Evolutionary conservation across 2,797 vertebrate genomes (phyloP).

Genomic region (Gymnoscopelus braueri): DNA sequence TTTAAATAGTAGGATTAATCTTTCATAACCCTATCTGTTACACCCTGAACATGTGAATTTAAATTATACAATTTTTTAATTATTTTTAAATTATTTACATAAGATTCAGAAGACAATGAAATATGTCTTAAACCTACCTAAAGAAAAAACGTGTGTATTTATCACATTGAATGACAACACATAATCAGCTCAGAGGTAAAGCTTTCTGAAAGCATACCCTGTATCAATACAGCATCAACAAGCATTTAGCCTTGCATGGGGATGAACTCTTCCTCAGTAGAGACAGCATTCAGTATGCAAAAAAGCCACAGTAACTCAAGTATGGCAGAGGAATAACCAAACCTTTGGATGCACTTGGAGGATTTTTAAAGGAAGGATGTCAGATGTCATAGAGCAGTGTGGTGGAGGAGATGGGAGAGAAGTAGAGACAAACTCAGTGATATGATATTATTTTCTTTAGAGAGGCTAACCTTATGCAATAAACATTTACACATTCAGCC

Average conservation of each 20-base stretch:
- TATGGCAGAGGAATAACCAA: constrained; percentile 37
- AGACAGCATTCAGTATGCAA: constrained; percentile 50
- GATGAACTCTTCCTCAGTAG: constrained; percentile 55
- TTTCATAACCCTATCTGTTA: too few species aligned
- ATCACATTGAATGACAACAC: not conserved
- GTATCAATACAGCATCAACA: constrained; percentile 38
- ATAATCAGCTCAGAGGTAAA: constrained; percentile 20
- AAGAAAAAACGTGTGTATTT: not conserved
- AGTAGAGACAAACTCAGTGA: constrained; percentile 25
- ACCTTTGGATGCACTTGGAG: constrained; percentile 68
- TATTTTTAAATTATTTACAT: too few species aligned
- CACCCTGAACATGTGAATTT: too few species aligned
- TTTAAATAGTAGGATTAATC: too few species aligned
- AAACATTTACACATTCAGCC: too few species aligned
- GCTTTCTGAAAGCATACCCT: constrained; percentile 40
- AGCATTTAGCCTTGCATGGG: constrained; percentile 42
- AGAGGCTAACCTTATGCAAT: too few species aligned
- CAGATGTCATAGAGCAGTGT: constrained; percentile 69
- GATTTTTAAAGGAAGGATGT: constrained; percentile 68
- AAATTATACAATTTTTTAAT: too few species aligned
- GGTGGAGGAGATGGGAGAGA: constrained; percentile 62
- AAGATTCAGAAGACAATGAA: too few species aligned
- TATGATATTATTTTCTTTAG: too few species aligned
- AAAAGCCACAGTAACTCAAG: constrained; percentile 50
- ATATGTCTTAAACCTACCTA: too few species aligned